Evolutionary conservation across 2,888 invertebrate genomes (phyloP), one percentile per base, ranked within the genome.

Genomic region (Rotaria socialis): DNA sequence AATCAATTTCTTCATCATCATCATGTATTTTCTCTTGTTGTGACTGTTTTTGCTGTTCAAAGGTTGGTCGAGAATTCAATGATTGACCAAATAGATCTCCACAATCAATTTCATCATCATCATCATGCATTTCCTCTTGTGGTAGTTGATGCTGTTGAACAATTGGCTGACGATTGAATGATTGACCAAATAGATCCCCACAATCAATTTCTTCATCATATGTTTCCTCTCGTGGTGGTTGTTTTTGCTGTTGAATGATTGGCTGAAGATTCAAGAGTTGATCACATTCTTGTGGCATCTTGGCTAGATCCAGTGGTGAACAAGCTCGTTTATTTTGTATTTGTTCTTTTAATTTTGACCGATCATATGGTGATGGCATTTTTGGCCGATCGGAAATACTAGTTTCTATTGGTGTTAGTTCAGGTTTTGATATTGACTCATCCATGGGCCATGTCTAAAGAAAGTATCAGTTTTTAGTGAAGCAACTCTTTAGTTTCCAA

Each of bases 361-460:
- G 67, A 67, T 67, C 67, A 67, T n/a, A 67, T 41, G 67, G 67
- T 67, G 67, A 35, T 67, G 67, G 67, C 67, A 67, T 67, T 67
- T 35, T 67, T 41, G 67, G 67, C 35, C 67, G 67, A 35, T 19
- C 14, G 0, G 19, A 7, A 67, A 35, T 67, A 27, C 6, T 35
- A 14, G 67, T 35, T 67, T 67, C 67, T 3, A 67, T 16, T 35
- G 35, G 11, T 35, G 35, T 52, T 52, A 16, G 14, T 14, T 52
- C 52, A 52, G 11, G 52, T 55, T 55, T 55, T 22, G 22, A 22
- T 22, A 55, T 67, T 67, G 35, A 35, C 35, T 67, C 67, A 35
- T 67, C 67, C 11, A 67, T 67, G 0, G 67, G 16, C 67, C 67
- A 67, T 67, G 67, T 67, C 67, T 67, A 67, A 67, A 35, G 35